These are phyloP conservation scores for Gallinago jamesoni DNA, from an alignment of 2,113 vertebrate genomes.

Conservation along the genomic window DNA sequence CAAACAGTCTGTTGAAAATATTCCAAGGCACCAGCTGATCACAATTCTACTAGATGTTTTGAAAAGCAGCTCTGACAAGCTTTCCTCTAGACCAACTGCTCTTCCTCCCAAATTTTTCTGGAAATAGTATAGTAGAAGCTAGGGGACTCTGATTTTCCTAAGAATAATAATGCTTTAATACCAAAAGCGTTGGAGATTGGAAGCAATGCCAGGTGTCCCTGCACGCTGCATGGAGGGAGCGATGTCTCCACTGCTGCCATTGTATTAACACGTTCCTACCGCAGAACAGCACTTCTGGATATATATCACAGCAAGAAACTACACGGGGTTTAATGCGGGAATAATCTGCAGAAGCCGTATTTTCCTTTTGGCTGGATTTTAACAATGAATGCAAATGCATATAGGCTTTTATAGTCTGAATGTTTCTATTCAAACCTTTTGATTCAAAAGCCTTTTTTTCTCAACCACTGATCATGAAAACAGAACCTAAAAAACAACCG, in stretches of 20 bases:
- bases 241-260: accelerated
- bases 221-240: accelerated
- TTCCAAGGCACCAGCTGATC: not conserved
- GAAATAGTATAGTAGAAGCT: not conserved
- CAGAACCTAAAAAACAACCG: not conserved
- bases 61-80: not conserved
- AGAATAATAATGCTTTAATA: not conserved
- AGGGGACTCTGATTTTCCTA: not conserved
- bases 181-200: not conserved
- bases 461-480: not conserved
- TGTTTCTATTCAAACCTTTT: not conserved
- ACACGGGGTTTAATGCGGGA: not conserved
- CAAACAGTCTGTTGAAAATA: not conserved
- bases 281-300: not conserved
- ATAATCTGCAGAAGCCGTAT: not conserved
- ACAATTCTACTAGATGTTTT: not conserved
- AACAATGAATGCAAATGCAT: not conserved
- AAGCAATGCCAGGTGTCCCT: not conserved
- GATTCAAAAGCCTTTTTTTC: constrained; percentile 7
- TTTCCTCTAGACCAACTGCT: not conserved
- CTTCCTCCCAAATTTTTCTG: not conserved
- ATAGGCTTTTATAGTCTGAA: not conserved
- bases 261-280: not conserved
- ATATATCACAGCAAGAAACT: not conserved
- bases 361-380: constrained; percentile 38